phyloP scores from a whole-genome alignment of 2,113 vertebrate genomes.

The Aplodontia rufa region DNA sequence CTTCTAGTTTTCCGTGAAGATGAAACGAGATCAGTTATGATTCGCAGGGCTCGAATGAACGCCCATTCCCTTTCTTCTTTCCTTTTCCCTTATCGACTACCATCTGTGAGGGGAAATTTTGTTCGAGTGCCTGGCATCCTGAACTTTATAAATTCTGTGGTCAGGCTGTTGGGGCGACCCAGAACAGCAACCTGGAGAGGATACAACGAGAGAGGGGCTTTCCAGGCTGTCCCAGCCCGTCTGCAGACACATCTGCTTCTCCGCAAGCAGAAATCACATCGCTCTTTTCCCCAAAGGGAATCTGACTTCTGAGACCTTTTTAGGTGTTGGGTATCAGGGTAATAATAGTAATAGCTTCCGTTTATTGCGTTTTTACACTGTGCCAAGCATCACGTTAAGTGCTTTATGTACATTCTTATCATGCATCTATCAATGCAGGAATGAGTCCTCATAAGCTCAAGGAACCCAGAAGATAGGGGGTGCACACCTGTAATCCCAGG shows the following conservation, averaged over 20 bases:
- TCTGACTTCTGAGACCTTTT: conserved; percentile 15
- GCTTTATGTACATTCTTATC: not conserved
- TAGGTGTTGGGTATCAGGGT: conserved; percentile 35
- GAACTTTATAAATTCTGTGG: not conserved
- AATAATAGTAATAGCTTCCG: conserved; percentile 17
- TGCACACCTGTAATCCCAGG: too few species aligned
- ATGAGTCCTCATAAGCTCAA: not conserved
- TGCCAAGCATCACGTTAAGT: not conserved
- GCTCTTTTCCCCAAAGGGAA: conserved; percentile 27
- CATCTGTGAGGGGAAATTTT: not conserved
- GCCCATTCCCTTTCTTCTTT: not conserved
- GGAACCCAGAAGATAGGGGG: not conserved
- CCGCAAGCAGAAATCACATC: not conserved
- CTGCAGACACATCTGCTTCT: not conserved
- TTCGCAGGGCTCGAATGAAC: not conserved
- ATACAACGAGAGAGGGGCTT: not conserved
- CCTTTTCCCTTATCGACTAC: not conserved
- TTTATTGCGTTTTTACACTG: not conserved
- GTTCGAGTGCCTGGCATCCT: not conserved
- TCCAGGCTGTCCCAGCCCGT: not conserved
- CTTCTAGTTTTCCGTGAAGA: not conserved
- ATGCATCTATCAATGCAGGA: not conserved
- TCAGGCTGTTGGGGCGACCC: not conserved
- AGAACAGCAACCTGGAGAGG: not conserved
- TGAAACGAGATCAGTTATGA: not conserved